Evolutionary conservation across 1,140 invertebrate species (phyloP).

Genomic region (Stegodyphus dumicola): DNA sequence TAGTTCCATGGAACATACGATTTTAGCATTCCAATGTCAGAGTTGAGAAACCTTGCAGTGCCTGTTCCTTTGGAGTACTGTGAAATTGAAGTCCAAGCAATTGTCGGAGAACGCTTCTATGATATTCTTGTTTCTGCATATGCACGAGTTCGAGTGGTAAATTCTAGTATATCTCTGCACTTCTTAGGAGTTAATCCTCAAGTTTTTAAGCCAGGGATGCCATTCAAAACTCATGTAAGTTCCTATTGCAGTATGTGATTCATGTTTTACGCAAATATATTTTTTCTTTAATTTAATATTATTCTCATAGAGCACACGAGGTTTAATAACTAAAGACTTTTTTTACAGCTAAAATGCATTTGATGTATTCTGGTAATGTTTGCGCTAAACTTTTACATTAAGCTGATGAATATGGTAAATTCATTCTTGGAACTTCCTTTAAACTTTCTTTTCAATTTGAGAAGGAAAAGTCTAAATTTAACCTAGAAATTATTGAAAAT

Average conservation of each 20-base stretch:
- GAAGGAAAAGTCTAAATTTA: too few species aligned
- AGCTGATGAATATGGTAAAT: too few species aligned
- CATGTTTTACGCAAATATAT: too few species aligned
- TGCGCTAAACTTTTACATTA: too few species aligned
- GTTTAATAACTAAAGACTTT: not conserved
- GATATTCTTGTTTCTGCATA: conserved; percentile 67
- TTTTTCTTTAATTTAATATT: not conserved
- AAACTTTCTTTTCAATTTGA: too few species aligned
- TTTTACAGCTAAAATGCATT: not conserved
- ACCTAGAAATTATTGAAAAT: too few species aligned
- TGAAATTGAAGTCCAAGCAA: conserved; percentile 65
- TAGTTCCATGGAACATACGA: conserved; percentile 64
- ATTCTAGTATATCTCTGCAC: conserved; percentile 68
- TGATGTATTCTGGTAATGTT: too few species aligned
- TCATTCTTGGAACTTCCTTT: too few species aligned
- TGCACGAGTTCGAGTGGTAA: conserved; percentile 71
- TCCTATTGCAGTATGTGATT: not conserved
- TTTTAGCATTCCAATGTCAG: conserved; percentile 64
- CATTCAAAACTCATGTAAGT: conserved; percentile 71
- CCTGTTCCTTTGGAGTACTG: conserved; percentile 63
- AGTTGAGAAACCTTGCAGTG: conserved; percentile 45
- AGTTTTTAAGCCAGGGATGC: conserved; percentile 74
- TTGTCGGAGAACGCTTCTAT: conserved; percentile 67
- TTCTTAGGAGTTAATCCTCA: conserved; percentile 72
- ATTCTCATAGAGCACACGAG: too few species aligned